phyloP scores from a whole-genome alignment of 2,888 invertebrate genomes.

The Ypsolopha scabrella region DNA sequence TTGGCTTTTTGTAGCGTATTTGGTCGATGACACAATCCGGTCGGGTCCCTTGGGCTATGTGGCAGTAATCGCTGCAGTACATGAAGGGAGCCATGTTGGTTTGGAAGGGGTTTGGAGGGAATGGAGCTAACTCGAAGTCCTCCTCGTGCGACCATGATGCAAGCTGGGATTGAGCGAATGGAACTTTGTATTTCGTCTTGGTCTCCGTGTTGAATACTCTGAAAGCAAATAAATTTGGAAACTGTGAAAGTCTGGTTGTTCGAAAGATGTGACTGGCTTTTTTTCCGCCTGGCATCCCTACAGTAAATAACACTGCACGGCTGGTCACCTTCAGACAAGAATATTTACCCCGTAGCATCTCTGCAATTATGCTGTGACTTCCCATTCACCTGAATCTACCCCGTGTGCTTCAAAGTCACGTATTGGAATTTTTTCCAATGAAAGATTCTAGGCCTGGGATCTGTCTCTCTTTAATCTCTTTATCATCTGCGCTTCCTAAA shows the following conservation, averaged over 20 bases:
- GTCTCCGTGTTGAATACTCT: conserved; percentile 54
- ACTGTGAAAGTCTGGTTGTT: neutral
- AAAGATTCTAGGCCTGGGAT: no score
- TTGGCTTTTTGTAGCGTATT: conserved; percentile 27
- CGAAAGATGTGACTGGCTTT: neutral
- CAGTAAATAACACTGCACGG: no score
- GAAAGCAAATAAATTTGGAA: conserved; percentile 8
- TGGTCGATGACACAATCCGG: conserved; percentile 50
- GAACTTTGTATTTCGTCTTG: conserved; percentile 41
- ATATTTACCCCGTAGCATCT: no score
- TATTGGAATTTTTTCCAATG: no score
- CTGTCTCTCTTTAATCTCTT: no score
- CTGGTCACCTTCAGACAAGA: no score
- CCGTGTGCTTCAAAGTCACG: no score
- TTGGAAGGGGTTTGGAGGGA: conserved; percentile 53
- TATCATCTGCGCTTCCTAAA: no score
- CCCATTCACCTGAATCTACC: no score
- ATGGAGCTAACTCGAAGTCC: conserved; percentile 42
- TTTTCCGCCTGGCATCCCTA: no score
- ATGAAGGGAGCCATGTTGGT: conserved; percentile 58
- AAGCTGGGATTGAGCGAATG: conserved; percentile 35
- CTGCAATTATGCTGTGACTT: no score
- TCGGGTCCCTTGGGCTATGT: conserved; percentile 46
- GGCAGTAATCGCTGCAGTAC: conserved; percentile 63
- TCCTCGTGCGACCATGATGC: conserved; percentile 50